phyloP scores from a whole-genome alignment of 2,888 invertebrate genomes.

The Pachydiplax longipennis region DNA sequence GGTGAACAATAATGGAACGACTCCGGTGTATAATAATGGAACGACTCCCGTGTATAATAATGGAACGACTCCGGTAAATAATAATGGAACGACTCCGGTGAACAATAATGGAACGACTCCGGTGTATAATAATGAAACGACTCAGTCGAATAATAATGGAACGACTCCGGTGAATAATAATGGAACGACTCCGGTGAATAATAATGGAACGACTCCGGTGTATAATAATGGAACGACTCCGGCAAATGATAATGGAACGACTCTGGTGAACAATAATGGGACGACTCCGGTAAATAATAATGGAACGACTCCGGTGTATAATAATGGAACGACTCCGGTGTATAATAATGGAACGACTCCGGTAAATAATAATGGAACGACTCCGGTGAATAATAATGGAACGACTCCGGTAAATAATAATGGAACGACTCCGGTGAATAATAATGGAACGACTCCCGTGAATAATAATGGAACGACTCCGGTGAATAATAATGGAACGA shows the following conservation, averaged over 20 bases:
- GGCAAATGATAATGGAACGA: not conserved
- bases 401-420: too few species aligned
- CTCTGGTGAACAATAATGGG: not conserved
- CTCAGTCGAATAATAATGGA: not conserved
- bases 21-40: too few species aligned
- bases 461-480: not conserved
- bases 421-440: not conserved
- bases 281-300: not conserved
- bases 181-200: not conserved
- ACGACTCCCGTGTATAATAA: not conserved
- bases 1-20: not conserved
- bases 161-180: not conserved
- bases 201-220: not conserved
- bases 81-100: not conserved
- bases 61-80: not conserved
- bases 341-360: not conserved
- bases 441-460: not conserved
- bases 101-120: not conserved
- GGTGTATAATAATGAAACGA: too few species aligned
- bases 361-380: too few species aligned
- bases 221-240: too few species aligned
- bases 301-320: not conserved
- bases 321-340: not conserved
- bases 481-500: too few species aligned
- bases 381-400: not conserved